These are phyloP conservation scores for Paraescarpia echinospica DNA, from an alignment of 1,140 invertebrate species.

Conservation along the genomic window DNA sequence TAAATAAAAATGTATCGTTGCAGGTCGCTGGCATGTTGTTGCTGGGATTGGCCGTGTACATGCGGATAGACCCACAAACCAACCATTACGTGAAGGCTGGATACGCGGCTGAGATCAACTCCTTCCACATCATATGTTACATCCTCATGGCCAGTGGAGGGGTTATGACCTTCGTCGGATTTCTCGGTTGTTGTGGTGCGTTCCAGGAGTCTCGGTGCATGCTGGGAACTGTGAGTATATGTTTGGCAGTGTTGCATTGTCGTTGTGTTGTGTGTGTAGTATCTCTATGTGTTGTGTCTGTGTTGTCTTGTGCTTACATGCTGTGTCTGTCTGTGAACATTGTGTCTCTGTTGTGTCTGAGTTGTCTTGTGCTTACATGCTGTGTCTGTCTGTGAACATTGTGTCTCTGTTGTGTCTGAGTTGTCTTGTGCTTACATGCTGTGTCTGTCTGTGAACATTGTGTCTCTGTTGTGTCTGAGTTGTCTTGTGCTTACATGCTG, in stretches of 20 bases:
- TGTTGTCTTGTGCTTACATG: background rate
- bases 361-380: too few relatives aligned
- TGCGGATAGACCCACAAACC: constrained; percentile 30
- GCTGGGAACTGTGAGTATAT: constrained; percentile 69
- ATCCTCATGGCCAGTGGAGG: constrained; percentile 73
- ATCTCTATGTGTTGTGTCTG: constrained; percentile 29
- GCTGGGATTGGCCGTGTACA: constrained; percentile 31
- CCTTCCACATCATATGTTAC: constrained; percentile 30
- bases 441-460: too few relatives aligned
- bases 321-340: constrained; percentile 54
- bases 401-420: too few relatives aligned
- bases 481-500: too few relatives aligned
- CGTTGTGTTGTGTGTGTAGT: constrained; percentile 27
- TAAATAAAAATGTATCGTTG: background rate
- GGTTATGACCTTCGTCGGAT: constrained; percentile 76
- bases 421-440: too few relatives aligned
- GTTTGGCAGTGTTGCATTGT: background rate
- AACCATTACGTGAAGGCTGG: constrained; percentile 27
- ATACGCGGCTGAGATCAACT: constrained; percentile 19
- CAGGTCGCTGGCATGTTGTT: constrained; percentile 31
- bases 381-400: too few relatives aligned
- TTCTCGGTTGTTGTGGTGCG: constrained; percentile 85
- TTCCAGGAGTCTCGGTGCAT: constrained; percentile 79
- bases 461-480: too few relatives aligned
- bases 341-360: too few relatives aligned